Percentiles rank a stretch among this genome's conserved stretches.
Evolutionary conservation across 2,797 vertebrate species (phyloP).

Genomic region (Amniataba percoides): DNA sequence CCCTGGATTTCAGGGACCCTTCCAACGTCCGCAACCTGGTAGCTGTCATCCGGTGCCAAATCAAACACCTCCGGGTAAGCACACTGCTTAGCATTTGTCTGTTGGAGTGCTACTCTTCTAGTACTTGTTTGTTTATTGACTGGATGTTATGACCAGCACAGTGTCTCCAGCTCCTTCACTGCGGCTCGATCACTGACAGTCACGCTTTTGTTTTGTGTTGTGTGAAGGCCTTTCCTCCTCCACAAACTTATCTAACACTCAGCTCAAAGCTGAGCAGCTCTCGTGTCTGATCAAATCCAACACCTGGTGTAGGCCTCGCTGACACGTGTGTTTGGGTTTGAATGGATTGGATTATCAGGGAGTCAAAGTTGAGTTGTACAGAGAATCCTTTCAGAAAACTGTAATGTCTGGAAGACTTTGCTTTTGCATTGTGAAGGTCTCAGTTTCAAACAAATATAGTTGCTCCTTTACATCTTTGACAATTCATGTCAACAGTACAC

Average conservation of each 20-base stretch:
- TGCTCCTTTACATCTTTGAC: neutral
- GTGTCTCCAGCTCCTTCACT: neutral
- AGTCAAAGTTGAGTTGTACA: conserved; percentile 47
- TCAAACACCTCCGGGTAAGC: conserved; percentile 89
- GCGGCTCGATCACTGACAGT: neutral
- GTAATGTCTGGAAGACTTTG: conserved; percentile 9
- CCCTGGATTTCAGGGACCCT: conserved; percentile 88
- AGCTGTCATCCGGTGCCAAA: conserved; percentile 89
- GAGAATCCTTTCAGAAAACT: conserved; percentile 50
- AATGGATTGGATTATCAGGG: conserved; percentile 68
- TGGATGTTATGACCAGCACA: neutral
- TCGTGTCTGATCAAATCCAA: conserved; percentile 56
- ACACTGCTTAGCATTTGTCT: neutral
- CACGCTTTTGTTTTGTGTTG: neutral
- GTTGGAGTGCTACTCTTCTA: neutral
- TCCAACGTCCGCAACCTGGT: conserved; percentile 87
- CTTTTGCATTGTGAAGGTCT: neutral
- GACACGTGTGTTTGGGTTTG: conserved; percentile 65
- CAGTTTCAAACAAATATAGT: neutral
- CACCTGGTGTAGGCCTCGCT: conserved; percentile 25
- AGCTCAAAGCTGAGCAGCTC: conserved; percentile 54
- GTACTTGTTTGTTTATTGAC: neutral
- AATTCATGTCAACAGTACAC: neutral
- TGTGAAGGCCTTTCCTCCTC: conserved; percentile 3
- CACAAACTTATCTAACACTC: conserved; percentile 42